Percentiles rank a stretch among this genome's conserved stretches.
phyloP scores from a whole-genome alignment of 2,113 vertebrate genomes.

The Salvelinus namaycush region DNA sequence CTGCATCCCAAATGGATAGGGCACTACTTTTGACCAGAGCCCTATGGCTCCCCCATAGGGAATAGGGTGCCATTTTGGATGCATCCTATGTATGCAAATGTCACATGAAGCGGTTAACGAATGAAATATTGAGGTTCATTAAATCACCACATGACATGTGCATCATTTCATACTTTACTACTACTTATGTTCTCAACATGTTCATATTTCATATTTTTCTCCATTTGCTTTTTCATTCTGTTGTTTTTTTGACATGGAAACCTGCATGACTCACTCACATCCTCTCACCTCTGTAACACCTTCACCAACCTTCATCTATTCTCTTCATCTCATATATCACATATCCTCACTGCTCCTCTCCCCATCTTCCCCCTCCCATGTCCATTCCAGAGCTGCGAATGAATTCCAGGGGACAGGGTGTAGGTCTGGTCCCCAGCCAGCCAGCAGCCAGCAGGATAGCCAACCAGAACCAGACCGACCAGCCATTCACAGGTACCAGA shows the following conservation, averaged over 20 bases:
- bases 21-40: too few relatives aligned
- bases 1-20: not conserved
- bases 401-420: slow-evolving; percentile 64
- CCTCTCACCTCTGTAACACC: not conserved
- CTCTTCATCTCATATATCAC: not conserved
- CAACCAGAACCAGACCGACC: slow-evolving; percentile 53
- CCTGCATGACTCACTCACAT: slow-evolving; percentile 48
- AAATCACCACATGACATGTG: too few relatives aligned
- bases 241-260: slow-evolving; percentile 48
- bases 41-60: too few relatives aligned
- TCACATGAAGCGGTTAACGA: too few relatives aligned
- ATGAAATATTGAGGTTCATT: too few relatives aligned
- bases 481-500: slow-evolving; percentile 61
- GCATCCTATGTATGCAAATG: too few relatives aligned
- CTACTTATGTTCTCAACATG: too few relatives aligned
- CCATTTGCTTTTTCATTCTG: slow-evolving; percentile 15
- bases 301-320: not conserved
- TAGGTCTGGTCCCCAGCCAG: slow-evolving; percentile 69
- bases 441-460: slow-evolving; percentile 75
- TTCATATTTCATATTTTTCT: not conserved
- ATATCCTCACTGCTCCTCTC: not conserved
- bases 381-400: slow-evolving; percentile 74
- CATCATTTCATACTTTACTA: too few relatives aligned
- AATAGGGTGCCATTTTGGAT: too few relatives aligned
- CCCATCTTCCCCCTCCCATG: not conserved